A percentile compares a stretch with the other conserved stretches of the same genome.
Conservation (phyloP, 2,888 invertebrate species). For the Argynnis bischoffii region DNA sequence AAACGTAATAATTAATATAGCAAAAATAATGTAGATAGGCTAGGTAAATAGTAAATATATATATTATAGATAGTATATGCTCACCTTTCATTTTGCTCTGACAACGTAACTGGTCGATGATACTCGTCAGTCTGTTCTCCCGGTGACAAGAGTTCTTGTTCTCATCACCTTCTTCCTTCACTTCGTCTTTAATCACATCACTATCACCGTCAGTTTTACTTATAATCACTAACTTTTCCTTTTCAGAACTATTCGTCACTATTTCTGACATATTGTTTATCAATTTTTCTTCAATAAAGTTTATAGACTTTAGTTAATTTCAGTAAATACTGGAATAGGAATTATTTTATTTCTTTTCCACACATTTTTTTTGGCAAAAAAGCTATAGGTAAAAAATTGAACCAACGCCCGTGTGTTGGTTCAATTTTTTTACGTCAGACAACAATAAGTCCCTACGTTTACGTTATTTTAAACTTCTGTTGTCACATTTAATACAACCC, state of each 20-base stretch:
- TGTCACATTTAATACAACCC: no score
- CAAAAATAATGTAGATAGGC: neutral
- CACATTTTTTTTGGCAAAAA: no score
- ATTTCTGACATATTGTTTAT: slow-evolving; percentile 41
- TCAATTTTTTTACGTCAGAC: no score
- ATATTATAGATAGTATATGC: slow-evolving; percentile 24
- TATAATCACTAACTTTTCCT: slow-evolving; percentile 18
- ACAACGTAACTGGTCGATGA: slow-evolving; percentile 75
- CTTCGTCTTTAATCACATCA: slow-evolving; percentile 42
- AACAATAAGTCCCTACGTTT: no score
- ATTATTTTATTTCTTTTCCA: no score
- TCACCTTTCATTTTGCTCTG: slow-evolving; percentile 73
- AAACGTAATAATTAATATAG: neutral
- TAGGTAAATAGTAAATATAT: no score
- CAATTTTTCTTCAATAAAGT: no score
- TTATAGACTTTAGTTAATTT: no score
- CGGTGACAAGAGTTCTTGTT: slow-evolving; percentile 53
- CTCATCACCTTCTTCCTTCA: slow-evolving; percentile 55
- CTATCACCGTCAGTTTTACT: slow-evolving; percentile 31
- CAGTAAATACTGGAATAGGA: no score
- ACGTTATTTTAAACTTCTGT: no score
- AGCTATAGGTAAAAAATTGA: neutral
- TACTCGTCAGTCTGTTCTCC: slow-evolving; percentile 72
- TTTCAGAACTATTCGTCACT: slow-evolving; percentile 40
- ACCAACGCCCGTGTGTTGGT: neutral